These are phyloP conservation scores for Ursus arctos DNA, from an alignment of 2,113 vertebrate genomes.

Conservation along the genomic window DNA sequence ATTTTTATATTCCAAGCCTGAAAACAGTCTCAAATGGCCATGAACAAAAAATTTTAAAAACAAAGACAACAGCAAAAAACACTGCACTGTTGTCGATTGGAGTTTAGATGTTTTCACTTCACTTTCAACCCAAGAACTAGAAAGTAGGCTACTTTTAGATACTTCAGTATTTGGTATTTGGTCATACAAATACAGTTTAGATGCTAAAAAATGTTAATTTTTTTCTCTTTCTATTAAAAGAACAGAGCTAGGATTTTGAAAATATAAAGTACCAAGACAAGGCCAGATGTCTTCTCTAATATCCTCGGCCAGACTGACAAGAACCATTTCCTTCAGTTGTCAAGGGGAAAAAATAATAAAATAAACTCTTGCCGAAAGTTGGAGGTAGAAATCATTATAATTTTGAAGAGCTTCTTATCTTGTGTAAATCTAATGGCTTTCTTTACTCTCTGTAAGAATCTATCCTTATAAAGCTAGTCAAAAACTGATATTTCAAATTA, in stretches of 20 bases:
- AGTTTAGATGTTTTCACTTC: background rate
- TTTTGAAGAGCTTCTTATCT: background rate
- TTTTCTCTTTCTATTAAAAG: background rate
- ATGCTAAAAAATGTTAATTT: background rate
- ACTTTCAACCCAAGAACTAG: background rate
- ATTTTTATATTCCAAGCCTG: background rate
- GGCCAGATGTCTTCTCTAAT: background rate
- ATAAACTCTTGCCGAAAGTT: background rate
- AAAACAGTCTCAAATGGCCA: background rate
- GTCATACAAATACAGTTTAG: background rate
- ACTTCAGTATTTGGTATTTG: background rate
- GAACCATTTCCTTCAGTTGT: background rate
- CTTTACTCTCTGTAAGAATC: background rate
- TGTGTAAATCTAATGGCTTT: background rate
- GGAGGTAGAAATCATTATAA: background rate
- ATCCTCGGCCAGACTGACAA: background rate
- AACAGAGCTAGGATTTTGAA: conserved; percentile 15
- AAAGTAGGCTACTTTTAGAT: background rate
- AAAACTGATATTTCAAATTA: background rate
- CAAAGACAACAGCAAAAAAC: background rate
- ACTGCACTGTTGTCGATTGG: background rate
- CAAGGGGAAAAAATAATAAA: background rate
- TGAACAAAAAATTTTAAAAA: background rate
- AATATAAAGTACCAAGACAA: background rate
- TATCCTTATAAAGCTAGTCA: background rate